Conservation (phyloP, 30 jellyfish, hydroid and myxozoan genomes). For the Mastigias papua region DNA sequence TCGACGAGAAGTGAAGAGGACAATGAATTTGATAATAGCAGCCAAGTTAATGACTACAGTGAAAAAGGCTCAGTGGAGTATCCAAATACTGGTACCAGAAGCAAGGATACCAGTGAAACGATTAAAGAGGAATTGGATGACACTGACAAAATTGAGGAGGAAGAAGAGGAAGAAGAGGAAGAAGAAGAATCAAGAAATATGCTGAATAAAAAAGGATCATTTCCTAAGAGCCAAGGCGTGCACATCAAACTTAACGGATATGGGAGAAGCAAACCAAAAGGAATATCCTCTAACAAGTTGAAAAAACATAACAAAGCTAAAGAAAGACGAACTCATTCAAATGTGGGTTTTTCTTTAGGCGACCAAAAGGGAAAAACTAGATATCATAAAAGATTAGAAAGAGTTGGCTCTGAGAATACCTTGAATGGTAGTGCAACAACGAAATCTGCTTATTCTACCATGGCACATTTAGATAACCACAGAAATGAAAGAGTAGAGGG, state of each 20-base stretch:
- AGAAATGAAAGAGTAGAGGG: background rate
- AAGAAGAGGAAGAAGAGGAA: background rate
- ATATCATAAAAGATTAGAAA: background rate
- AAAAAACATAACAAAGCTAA: background rate
- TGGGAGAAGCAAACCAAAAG: too few relatives aligned
- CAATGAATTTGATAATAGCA: background rate
- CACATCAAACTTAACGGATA: too few relatives aligned
- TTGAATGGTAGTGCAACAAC: background rate
- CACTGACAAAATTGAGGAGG: constrained; percentile 9
- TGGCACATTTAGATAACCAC: background rate
- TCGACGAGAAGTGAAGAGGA: background rate
- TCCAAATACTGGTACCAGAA: background rate
- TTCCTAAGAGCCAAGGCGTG: background rate
- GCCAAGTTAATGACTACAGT: background rate
- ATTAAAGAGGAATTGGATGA: background rate
- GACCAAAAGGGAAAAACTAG: background rate
- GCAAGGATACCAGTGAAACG: background rate
- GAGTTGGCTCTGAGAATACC: background rate
- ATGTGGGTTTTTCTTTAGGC: background rate
- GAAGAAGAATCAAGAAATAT: background rate
- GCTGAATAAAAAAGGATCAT: background rate
- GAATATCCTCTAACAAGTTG: too few relatives aligned
- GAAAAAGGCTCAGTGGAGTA: background rate
- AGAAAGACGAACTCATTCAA: background rate
- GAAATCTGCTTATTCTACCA: background rate